Evolutionary conservation across 2,113 vertebrate genomes (phyloP).

Genomic region (Hiodon alosoides): DNA sequence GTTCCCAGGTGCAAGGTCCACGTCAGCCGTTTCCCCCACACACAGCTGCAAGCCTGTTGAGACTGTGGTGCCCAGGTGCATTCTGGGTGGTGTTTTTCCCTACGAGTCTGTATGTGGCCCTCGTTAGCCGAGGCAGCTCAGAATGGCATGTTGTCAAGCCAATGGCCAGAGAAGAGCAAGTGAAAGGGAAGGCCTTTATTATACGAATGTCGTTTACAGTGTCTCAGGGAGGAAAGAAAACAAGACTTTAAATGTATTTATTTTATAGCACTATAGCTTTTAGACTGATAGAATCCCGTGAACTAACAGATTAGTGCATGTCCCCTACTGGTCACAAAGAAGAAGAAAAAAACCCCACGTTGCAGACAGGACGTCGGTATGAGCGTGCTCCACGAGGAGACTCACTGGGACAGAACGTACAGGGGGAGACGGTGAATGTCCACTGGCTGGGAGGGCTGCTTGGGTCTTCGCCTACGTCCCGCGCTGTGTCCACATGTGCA

Average conservation of each 20-base stretch:
- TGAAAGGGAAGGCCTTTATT: conserved; percentile 50
- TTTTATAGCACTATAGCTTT: no score
- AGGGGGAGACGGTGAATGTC: background rate
- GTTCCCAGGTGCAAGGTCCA: background rate
- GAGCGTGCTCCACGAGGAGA: background rate
- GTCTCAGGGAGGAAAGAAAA: no score
- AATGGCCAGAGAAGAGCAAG: conserved; percentile 52
- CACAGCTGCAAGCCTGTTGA: conserved; percentile 10
- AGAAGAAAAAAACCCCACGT: no score
- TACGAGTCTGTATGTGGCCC: conserved; percentile 22
- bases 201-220: no score
- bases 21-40: background rate
- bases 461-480: background rate
- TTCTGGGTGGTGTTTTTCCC: conserved; percentile 16
- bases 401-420: background rate
- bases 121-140: conserved; percentile 21
- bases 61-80: conserved; percentile 16
- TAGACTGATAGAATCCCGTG: no score
- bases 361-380: no score
- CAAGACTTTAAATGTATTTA: no score
- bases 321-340: no score
- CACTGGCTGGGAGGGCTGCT: background rate
- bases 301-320: no score
- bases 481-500: background rate
- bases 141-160: conserved; percentile 39